phyloP scores from a whole-genome alignment of 2,797 vertebrate species.

The Agapornis canus region DNA sequence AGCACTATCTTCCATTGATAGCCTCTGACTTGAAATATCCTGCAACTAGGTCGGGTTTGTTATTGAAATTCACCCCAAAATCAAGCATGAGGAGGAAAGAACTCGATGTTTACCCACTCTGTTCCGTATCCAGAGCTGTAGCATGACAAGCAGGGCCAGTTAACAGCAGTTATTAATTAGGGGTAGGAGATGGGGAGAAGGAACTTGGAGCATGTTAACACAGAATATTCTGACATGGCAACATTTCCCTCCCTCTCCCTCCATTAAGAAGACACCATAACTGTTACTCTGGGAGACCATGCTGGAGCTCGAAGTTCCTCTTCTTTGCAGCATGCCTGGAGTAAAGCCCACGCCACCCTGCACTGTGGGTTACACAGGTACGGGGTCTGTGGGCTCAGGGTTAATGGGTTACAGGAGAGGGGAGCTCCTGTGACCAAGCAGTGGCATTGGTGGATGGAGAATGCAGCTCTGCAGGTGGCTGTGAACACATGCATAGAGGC shows the following conservation, averaged over 20 bases:
- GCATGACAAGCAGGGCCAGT: not conserved
- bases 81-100: not conserved
- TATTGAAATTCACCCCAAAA: not conserved
- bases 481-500: fast-evolving
- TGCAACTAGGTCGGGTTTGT: not conserved
- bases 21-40: not conserved
- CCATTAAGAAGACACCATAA: fast-evolving
- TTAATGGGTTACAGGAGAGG: not conserved
- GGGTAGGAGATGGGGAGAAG: not conserved
- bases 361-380: fast-evolving
- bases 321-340: not conserved
- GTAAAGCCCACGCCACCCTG: fast-evolving
- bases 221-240: fast-evolving
- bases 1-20: not conserved
- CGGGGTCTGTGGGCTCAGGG: not conserved
- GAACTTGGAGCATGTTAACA: not conserved
- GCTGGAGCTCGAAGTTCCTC: fast-evolving
- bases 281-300: not conserved
- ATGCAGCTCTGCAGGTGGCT: not conserved
- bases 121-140: not conserved
- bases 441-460: fast-evolving
- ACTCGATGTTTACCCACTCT: not conserved
- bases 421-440: not conserved
- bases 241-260: not conserved
- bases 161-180: not conserved